Conservation (phyloP, 2,113 vertebrate genomes). For the Puntigrus tetrazona region DNA sequence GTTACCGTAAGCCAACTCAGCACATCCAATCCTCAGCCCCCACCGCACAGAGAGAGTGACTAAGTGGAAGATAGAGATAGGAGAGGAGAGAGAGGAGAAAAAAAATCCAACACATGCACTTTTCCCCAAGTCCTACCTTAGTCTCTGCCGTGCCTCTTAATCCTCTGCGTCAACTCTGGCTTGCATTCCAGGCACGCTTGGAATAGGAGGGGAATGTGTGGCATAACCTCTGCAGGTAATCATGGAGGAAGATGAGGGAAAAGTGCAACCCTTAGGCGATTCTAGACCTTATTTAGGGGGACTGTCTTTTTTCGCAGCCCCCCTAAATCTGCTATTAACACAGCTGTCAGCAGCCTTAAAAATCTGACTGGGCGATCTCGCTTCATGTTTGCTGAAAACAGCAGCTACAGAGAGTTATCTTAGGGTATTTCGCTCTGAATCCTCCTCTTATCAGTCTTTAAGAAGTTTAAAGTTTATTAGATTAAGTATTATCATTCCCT, state of each 20-base stretch:
- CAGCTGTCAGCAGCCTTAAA: conserved; percentile 18
- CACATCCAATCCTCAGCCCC: conserved; percentile 32
- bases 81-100: conserved; percentile 18
- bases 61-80: conserved; percentile 37
- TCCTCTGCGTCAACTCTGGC: conserved; percentile 50
- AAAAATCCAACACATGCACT: conserved; percentile 66
- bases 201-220: neutral
- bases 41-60: conserved; percentile 33
- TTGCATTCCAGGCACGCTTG: conserved; percentile 27
- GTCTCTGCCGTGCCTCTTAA: conserved; percentile 61
- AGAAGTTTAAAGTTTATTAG: neutral
- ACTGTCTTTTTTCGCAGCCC: neutral
- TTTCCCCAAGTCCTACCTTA: conserved; percentile 67
- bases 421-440: conserved; percentile 4
- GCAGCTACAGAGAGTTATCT: neutral
- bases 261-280: neutral
- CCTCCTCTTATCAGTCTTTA: conserved; percentile 4
- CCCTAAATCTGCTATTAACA: conserved; percentile 7
- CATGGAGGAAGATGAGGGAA: conserved; percentile 14
- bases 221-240: conserved; percentile 40
- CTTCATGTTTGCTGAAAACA: conserved; percentile 29
- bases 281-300: conserved; percentile 18
- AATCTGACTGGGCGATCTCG: neutral
- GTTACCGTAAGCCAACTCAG: conserved; percentile 40
- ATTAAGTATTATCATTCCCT: conserved; percentile 1